Evolutionary conservation across 2,113 vertebrate species (phyloP).

Genomic region (Merops nubicus): DNA sequence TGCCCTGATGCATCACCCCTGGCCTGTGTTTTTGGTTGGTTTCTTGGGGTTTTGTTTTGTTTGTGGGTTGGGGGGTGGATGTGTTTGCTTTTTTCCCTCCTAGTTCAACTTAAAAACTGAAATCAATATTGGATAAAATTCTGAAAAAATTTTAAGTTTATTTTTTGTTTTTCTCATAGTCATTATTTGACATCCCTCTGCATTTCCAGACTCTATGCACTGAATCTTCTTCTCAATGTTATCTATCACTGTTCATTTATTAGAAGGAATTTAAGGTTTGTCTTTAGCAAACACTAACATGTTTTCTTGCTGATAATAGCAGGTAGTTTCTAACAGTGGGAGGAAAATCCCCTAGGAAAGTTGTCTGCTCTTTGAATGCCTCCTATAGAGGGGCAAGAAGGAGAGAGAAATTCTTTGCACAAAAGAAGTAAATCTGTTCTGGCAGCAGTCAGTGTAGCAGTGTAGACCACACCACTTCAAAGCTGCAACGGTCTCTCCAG

Average conservation of each 20-base stretch:
- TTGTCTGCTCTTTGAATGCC: neutral
- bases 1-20: too few relatives aligned
- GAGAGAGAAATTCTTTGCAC: neutral
- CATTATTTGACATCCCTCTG: neutral
- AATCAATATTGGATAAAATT: neutral
- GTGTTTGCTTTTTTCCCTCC: neutral
- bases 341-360: neutral
- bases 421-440: constrained; percentile 16
- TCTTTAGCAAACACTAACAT: neutral
- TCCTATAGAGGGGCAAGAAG: neutral
- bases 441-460: neutral
- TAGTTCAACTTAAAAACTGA: neutral
- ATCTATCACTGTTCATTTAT: neutral
- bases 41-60: neutral
- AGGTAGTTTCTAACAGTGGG: neutral
- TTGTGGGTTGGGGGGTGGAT: neutral
- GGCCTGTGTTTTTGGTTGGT: neutral
- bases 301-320: neutral
- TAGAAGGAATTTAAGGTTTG: neutral
- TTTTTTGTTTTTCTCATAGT: neutral
- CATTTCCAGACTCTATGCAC: neutral
- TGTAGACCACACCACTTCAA: neutral
- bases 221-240: neutral
- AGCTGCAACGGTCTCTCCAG: neutral
- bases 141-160: neutral